A percentile compares a stretch with the other conserved stretches of the same genome.
These are phyloP conservation scores for Hydractinia echinata DNA, from an alignment of 30 jellyfish, hydroid and myxozoan genomes.

Conservation along the genomic window DNA sequence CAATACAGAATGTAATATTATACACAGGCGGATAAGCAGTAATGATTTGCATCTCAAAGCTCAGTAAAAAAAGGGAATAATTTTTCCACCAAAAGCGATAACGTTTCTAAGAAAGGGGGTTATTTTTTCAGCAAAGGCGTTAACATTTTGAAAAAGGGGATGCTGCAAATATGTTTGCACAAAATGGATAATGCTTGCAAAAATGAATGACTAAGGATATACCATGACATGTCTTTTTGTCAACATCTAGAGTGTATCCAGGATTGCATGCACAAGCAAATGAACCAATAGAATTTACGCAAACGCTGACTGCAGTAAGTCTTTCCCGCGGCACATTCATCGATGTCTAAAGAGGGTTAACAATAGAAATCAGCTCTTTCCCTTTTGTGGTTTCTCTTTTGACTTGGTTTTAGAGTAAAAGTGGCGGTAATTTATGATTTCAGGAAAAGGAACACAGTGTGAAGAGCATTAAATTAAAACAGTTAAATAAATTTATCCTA, in stretches of 20 bases:
- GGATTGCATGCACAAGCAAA: slow-evolving; percentile 60
- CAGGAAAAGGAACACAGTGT: not conserved
- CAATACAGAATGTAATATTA: not conserved
- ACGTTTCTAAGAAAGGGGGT: no score
- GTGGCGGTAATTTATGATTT: not conserved
- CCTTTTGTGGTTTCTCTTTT: not conserved
- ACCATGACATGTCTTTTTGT: slow-evolving; percentile 65
- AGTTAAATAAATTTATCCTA: not conserved
- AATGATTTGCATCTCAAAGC: not conserved
- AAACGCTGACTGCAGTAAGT: slow-evolving; percentile 53
- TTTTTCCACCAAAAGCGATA: no score
- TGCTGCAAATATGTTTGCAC: no score
- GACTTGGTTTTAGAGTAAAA: no score
- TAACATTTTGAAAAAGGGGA: no score
- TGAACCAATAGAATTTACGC: slow-evolving; percentile 66
- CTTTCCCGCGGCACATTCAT: slow-evolving; percentile 42
- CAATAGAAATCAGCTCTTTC: not conserved
- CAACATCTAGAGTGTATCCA: slow-evolving; percentile 68
- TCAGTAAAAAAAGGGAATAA: no score
- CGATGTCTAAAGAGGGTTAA: slow-evolving; percentile 38
- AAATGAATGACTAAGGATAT: slow-evolving; percentile 1
- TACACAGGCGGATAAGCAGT: not conserved
- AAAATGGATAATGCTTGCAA: no score
- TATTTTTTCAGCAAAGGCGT: no score
- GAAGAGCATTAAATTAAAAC: no score